Evolutionary conservation across 2,113 vertebrate species (phyloP).

Genomic region (Rissa tridactyla): DNA sequence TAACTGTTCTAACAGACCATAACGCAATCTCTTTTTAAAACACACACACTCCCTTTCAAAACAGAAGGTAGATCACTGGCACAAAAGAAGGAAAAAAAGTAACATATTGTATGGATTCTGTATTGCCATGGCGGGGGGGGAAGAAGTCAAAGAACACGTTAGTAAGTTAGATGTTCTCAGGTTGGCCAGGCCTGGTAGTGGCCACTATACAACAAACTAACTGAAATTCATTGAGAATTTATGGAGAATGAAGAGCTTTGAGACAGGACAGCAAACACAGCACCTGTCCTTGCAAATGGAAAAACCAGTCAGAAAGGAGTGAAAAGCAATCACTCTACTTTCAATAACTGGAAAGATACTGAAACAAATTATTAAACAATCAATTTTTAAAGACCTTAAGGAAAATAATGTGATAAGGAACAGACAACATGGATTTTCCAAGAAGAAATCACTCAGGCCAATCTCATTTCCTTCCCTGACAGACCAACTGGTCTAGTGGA

Average conservation of each 20-base stretch:
- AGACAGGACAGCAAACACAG: neutral
- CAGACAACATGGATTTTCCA: neutral
- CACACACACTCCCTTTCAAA: neutral
- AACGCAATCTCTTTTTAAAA: neutral
- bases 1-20: neutral
- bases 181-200: neutral
- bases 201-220: neutral
- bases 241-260: neutral
- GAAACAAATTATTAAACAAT: slow-evolving; percentile 22
- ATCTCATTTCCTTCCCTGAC: neutral
- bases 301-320: neutral
- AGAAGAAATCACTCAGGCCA: neutral
- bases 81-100: neutral
- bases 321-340: neutral
- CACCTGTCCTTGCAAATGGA: neutral
- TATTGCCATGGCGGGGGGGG: too few species aligned
- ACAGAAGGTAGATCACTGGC: neutral
- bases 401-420: neutral
- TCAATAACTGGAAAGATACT: neutral
- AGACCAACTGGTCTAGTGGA: neutral
- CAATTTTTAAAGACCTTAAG: neutral
- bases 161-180: neutral
- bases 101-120: neutral
- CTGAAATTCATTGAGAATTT: neutral
- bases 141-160: neutral